Evolutionary conservation across 2,797 vertebrate species (phyloP).

Genomic region (Enteromius afrohamiltoni): DNA sequence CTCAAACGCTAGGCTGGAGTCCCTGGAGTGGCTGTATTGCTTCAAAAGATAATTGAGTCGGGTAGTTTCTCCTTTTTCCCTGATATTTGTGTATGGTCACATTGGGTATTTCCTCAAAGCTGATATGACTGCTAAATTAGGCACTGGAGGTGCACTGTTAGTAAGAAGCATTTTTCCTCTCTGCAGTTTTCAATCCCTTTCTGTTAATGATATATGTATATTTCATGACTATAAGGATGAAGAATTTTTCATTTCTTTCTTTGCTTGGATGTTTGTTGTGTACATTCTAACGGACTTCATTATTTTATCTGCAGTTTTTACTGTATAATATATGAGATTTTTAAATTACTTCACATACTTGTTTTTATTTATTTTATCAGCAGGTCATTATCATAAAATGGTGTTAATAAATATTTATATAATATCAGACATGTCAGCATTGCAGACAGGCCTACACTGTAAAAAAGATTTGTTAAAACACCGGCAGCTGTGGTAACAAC

Average conservation of each 20-base stretch:
- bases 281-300: neutral
- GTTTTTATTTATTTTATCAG: neutral
- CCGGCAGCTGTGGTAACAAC: too few relatives aligned
- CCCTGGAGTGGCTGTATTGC: slow-evolving; percentile 48
- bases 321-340: neutral
- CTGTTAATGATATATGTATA: slow-evolving; percentile 3
- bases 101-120: slow-evolving; percentile 31
- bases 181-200: slow-evolving; percentile 4
- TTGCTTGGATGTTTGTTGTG: neutral
- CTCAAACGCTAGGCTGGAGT: slow-evolving; percentile 37
- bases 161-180: neutral
- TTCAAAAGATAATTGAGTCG: slow-evolving; percentile 56
- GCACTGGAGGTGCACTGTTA: slow-evolving; percentile 1
- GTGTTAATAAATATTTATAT: neutral
- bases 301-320: neutral
- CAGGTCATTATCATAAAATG: neutral
- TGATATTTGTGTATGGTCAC: slow-evolving; percentile 46
- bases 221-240: neutral
- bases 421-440: neutral
- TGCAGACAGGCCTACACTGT: neutral
- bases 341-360: neutral
- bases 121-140: slow-evolving; percentile 37
- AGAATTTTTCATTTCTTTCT: neutral
- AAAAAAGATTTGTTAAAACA: too few relatives aligned
- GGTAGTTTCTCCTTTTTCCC: slow-evolving; percentile 28